phyloP scores from a whole-genome alignment of 2,888 invertebrate genomes.

The Drosophila nr. medialis region DNA sequence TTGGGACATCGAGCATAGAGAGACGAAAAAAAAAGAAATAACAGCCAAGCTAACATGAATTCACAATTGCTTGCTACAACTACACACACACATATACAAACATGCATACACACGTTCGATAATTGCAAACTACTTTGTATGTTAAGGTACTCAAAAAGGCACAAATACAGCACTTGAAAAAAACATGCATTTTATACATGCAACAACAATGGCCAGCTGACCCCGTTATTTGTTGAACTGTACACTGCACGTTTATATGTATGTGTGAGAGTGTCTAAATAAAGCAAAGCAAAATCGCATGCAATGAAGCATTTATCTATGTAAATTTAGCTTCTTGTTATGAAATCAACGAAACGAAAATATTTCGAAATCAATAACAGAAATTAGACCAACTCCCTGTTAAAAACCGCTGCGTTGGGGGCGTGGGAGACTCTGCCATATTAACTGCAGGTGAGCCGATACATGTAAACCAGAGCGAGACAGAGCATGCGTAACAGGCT shows the following conservation, averaged over 20 bases:
- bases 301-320: conserved; percentile 51
- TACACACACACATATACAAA: not conserved
- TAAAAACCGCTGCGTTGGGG: not conserved
- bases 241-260: conserved; percentile 36
- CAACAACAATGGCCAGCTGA: conserved; percentile 68
- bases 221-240: conserved; percentile 79
- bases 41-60: conserved; percentile 47
- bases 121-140: conserved; percentile 48
- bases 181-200: conserved; percentile 63
- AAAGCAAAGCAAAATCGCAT: conserved; percentile 49
- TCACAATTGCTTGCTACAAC: conserved; percentile 38
- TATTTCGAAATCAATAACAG: conserved; percentile 43
- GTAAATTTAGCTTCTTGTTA: conserved; percentile 23
- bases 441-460: not conserved
- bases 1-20: conserved; percentile 65
- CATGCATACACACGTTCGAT: conserved; percentile 42
- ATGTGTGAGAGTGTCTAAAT: conserved; percentile 7
- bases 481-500: not conserved
- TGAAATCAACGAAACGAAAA: conserved; percentile 60
- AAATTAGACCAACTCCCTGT: conserved; percentile 18
- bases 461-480: conserved; percentile 11
- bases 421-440: conserved; percentile 18
- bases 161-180: conserved; percentile 40
- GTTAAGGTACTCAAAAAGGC: conserved; percentile 37
- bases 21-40: conserved; percentile 16